A percentile compares a stretch with the other conserved stretches of the same genome.
These are phyloP conservation scores for Grallaria varia DNA, from an alignment of 2,113 vertebrate species.

Conservation along the genomic window DNA sequence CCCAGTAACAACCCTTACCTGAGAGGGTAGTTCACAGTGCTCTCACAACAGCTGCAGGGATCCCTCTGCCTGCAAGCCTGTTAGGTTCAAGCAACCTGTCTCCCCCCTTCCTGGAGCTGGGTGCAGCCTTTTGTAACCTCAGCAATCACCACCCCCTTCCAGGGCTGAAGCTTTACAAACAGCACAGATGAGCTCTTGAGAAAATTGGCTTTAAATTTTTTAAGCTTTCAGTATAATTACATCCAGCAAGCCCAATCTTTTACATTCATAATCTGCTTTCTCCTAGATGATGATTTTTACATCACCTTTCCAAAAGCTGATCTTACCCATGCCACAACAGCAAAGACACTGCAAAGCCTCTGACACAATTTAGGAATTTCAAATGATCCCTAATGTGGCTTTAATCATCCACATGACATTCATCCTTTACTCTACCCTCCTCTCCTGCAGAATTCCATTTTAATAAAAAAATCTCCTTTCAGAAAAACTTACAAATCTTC, in stretches of 20 bases:
- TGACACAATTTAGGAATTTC: background rate
- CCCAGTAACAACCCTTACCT: background rate
- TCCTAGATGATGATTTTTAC: background rate
- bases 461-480: background rate
- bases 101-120: background rate
- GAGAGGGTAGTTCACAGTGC: background rate
- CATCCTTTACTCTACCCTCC: background rate
- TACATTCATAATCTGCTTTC: background rate
- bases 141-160: background rate
- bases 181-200: background rate
- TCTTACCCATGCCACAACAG: background rate
- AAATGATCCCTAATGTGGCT: background rate
- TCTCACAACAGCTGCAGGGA: background rate
- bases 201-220: background rate
- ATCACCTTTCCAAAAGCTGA: background rate
- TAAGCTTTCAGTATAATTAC: background rate
- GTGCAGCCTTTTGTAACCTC: background rate
- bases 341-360: background rate
- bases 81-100: background rate
- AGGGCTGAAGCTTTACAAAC: background rate
- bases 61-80: background rate
- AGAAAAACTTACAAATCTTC: background rate
- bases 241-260: background rate
- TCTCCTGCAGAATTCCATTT: background rate
- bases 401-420: background rate